Percentiles rank a stretch among this genome's conserved stretches.
phyloP scores from a whole-genome alignment of 2,888 invertebrate genomes.

The Agapostemon virescens region DNA sequence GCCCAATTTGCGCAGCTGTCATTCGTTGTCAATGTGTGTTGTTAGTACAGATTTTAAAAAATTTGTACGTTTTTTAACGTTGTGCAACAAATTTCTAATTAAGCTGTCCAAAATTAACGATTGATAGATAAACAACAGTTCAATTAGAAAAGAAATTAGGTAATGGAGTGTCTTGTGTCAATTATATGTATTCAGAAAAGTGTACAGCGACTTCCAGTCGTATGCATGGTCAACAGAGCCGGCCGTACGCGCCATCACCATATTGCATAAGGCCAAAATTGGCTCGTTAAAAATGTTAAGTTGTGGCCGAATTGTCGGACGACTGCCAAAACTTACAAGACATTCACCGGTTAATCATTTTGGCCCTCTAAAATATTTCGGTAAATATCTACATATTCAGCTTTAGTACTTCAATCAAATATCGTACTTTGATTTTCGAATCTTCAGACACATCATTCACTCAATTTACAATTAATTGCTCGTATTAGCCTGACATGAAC shows the following conservation, averaged over 20 bases:
- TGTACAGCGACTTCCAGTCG: constrained; percentile 52
- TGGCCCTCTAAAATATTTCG: constrained; percentile 67
- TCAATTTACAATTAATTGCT: constrained; percentile 12
- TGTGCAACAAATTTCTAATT: constrained; percentile 14
- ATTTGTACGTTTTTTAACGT: constrained; percentile 11
- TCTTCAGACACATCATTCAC: not conserved
- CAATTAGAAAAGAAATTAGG: constrained; percentile 43
- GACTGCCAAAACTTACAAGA: constrained; percentile 74
- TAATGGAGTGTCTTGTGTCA: constrained; percentile 58
- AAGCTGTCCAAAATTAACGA: constrained; percentile 33
- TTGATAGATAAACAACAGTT: constrained; percentile 27
- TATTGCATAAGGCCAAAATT: constrained; percentile 72
- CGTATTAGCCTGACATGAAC: not conserved
- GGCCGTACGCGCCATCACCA: constrained; percentile 58
- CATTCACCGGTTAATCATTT: constrained; percentile 67
- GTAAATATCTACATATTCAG: constrained; percentile 59
- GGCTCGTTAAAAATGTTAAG: constrained; percentile 76
- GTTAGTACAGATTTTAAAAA: constrained; percentile 40
- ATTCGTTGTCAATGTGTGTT: constrained; percentile 47
- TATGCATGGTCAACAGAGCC: constrained; percentile 50
- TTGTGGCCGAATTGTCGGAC: constrained; percentile 74
- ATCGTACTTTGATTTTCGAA: constrained; percentile 12
- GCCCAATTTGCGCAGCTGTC: constrained; percentile 35
- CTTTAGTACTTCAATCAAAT: constrained; percentile 3
- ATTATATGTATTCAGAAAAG: constrained; percentile 38